Evolutionary conservation across 2,888 invertebrate genomes (phyloP), one percentile per base, ranked within the genome.

Genomic region (Vesta saturnalis): DNA sequence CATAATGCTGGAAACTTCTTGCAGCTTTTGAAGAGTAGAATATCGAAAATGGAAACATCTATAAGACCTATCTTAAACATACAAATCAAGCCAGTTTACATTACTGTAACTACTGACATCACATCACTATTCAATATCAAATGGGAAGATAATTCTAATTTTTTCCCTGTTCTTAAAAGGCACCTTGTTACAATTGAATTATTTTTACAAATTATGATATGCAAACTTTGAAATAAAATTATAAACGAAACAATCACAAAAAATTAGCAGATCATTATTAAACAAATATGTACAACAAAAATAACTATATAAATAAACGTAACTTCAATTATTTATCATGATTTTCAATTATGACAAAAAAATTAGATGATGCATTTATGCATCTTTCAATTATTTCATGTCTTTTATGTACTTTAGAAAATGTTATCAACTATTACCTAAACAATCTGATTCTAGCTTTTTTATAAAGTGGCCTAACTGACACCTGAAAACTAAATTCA

Each of bases 151-250:
- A 47, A 47, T 47, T 47, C 15, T 47, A 47, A 21, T 10, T 8
- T 52, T 12, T 21, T 52, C 52, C 52, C 52, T 52, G 52, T 52
- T 47, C 16, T 18, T 52, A 52, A 52, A 49, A 52, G 52, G 52
- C 52, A 52, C 52, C 21, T 52, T 52, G 52, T 52, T 19, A 19
- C 52, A 52, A 19, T 19, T 52, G 18, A 12, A 52, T 19, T 19
- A 19, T 18, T 49, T 49, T 49, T 12, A 3, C n/a, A n/a, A n/a
- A n/a, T n/a, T n/a, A n/a, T n/a, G n/a, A n/a, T n/a, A n/a, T n/a
- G n/a, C n/a, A n/a, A n/a, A n/a, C n/a, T n/a, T n/a, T n/a, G n/a
- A n/a, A n/a, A n/a, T n/a, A n/a, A 43, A 10, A 43, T n/a, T 14
- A 12, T 43, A 43, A 43, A 5, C 23, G 23, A 39, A 39, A 39